Evolutionary conservation across 2,113 vertebrate species (phyloP).

Genomic region (Benthochromis sp.): DNA sequence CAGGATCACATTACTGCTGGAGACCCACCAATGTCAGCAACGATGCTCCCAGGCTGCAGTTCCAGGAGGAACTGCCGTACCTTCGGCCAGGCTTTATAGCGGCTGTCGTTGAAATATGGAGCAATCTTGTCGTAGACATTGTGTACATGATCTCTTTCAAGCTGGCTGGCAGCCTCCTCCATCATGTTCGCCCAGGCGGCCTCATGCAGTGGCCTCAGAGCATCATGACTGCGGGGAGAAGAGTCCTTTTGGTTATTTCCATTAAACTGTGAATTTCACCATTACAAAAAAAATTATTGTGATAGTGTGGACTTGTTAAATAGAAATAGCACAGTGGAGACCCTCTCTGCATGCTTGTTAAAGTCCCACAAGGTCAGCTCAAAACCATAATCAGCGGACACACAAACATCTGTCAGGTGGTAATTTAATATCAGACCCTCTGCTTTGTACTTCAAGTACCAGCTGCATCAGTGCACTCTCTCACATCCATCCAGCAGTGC

Average conservation of each 20-base stretch:
- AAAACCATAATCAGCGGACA: slow-evolving; percentile 5
- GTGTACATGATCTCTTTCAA: slow-evolving; percentile 72
- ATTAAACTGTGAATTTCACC: neutral
- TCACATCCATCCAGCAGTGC: neutral
- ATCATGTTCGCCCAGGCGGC: slow-evolving; percentile 41
- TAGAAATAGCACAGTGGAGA: neutral
- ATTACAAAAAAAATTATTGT: neutral
- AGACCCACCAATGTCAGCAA: slow-evolving; percentile 72
- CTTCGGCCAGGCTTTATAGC: slow-evolving; percentile 76
- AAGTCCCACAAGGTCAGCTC: neutral
- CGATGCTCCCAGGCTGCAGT: slow-evolving; percentile 70
- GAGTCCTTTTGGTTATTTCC: neutral
- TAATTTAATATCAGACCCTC: slow-evolving; percentile 5
- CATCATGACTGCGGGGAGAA: slow-evolving; percentile 34
- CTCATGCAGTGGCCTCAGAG: slow-evolving; percentile 39
- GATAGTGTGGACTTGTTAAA: neutral
- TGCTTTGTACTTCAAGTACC: neutral
- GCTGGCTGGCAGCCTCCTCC: slow-evolving; percentile 74
- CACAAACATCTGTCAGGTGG: neutral
- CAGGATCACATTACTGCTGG: neutral
- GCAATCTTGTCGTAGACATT: slow-evolving; percentile 75
- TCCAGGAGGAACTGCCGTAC: slow-evolving; percentile 75
- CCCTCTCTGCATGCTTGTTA: neutral
- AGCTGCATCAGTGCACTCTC: neutral
- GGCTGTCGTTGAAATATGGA: slow-evolving; percentile 72